Conservation (phyloP, 2,797 vertebrate species). For the Yasuhikotakia modesta region DNA sequence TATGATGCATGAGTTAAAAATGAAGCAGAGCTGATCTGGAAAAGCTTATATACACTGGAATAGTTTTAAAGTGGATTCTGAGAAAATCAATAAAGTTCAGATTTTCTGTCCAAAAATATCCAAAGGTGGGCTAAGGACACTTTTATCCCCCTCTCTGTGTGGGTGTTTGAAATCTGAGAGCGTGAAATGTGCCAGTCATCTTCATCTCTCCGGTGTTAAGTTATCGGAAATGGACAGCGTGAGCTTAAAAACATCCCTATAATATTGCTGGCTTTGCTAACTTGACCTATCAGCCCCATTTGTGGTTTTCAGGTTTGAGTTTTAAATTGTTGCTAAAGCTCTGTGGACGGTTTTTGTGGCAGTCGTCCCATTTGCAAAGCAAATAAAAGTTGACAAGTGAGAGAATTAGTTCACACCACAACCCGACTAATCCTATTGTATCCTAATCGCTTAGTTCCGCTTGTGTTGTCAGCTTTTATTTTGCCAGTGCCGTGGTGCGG, state of each 20-base stretch:
- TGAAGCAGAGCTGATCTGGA: background rate
- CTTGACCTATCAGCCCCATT: background rate
- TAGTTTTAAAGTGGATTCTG: slow-evolving; percentile 3
- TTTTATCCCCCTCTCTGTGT: background rate
- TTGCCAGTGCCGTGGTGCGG: background rate
- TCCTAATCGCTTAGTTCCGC: background rate
- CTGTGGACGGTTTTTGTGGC: background rate
- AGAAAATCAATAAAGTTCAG: slow-evolving; percentile 25
- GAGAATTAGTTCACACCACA: background rate
- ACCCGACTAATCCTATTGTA: slow-evolving; percentile 2
- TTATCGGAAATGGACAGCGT: background rate
- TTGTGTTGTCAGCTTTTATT: slow-evolving; percentile 12
- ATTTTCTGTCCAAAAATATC: slow-evolving; percentile 10
- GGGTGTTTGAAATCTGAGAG: background rate
- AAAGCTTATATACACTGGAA: background rate
- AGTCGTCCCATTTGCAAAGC: background rate
- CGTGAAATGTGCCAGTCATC: background rate
- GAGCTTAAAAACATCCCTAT: background rate
- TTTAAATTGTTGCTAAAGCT: background rate
- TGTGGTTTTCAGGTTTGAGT: background rate
- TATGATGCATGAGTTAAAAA: too few species aligned
- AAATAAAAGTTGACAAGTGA: background rate
- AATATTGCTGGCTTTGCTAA: background rate
- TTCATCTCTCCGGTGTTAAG: background rate
- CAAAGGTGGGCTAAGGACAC: background rate